A percentile compares a stretch with the other conserved stretches of the same genome.
Evolutionary conservation across 2,797 vertebrate genomes (phyloP).

Genomic region (Gastrophryne carolinensis): DNA sequence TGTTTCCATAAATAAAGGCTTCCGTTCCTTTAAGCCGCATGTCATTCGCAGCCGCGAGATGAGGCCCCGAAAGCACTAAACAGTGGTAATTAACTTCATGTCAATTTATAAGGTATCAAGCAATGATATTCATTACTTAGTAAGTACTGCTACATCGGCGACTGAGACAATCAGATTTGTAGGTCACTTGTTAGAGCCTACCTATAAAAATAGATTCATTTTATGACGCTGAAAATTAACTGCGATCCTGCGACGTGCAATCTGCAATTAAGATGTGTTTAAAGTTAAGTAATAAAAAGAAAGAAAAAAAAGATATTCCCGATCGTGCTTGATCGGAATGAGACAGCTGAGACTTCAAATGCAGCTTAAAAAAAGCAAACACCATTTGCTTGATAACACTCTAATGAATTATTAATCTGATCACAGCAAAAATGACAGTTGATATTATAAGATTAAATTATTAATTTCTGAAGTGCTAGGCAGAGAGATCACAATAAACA

Average conservation of each 20-base stretch:
- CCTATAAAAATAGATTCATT: constrained; percentile 49
- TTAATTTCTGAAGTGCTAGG: constrained; percentile 77
- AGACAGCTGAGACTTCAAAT: constrained; percentile 41
- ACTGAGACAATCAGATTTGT: constrained; percentile 30
- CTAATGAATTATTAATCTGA: constrained; percentile 90
- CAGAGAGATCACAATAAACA: constrained; percentile 66
- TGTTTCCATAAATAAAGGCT: neutral
- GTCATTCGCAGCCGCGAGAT: neutral
- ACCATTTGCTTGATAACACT: constrained; percentile 78
- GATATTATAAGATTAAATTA: constrained; percentile 92
- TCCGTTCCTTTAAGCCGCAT: constrained; percentile 10
- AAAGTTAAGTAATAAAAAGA: constrained; percentile 49
- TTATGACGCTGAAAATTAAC: constrained; percentile 36
- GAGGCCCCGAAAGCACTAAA: constrained; percentile 11
- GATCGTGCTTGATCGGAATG: constrained; percentile 3
- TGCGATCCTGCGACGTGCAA: constrained; percentile 4
- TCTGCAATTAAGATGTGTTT: constrained; percentile 48
- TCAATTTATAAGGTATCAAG: constrained; percentile 34
- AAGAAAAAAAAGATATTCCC: neutral
- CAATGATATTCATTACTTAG: constrained; percentile 46
- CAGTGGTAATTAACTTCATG: constrained; percentile 42
- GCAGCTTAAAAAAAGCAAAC: constrained; percentile 65
- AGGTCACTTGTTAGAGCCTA: constrained; percentile 40
- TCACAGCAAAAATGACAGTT: constrained; percentile 86
- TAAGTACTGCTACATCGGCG: constrained; percentile 29